Conservation (phyloP, 92 coral and sea anemone genomes). For the Siderastrea radians region DNA sequence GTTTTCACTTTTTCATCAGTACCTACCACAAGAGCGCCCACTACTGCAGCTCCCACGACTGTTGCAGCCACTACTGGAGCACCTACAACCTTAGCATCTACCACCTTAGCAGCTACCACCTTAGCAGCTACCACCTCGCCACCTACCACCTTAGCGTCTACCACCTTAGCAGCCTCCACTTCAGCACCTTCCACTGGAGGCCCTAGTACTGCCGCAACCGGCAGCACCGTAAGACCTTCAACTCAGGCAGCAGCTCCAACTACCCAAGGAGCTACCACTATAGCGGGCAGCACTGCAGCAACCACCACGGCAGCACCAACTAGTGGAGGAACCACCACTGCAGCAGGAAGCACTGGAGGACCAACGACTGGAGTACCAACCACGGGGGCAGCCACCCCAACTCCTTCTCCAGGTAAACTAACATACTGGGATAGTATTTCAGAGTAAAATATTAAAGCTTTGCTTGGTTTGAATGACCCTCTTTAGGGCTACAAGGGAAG, state of each 20-base stretch:
- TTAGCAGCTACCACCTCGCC: background rate
- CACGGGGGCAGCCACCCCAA: background rate
- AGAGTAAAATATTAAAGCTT: no score
- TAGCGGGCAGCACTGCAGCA: background rate
- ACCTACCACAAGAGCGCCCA: background rate
- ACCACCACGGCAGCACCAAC: background rate
- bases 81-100: background rate
- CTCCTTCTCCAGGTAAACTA: background rate
- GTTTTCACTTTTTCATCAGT: no score
- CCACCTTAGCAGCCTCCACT: background rate
- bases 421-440: no score
- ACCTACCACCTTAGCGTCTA: background rate
- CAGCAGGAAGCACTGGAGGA: background rate
- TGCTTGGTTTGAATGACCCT: no score
- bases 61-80: background rate
- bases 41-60: background rate
- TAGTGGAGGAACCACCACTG: background rate
- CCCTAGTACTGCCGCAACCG: background rate
- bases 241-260: background rate
- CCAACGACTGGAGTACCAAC: background rate
- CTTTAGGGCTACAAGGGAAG: no score
- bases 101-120: background rate
- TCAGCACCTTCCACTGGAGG: constrained; percentile 1
- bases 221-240: background rate
- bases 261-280: background rate